phyloP scores from a whole-genome alignment of 2,113 vertebrate genomes.

The Myotis yumanensis region DNA sequence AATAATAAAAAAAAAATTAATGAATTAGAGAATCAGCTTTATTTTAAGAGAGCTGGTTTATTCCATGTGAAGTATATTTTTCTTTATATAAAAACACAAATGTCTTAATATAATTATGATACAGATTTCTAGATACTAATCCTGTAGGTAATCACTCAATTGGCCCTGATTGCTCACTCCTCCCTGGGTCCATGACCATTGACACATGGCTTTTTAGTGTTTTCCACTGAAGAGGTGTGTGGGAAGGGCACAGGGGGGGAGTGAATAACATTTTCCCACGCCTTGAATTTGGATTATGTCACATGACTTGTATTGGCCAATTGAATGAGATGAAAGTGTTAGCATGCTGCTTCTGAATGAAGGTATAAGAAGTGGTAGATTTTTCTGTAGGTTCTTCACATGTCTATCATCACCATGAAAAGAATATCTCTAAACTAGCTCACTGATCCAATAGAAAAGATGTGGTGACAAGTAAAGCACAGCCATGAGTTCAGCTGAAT shows the following conservation, averaged over 20 bases:
- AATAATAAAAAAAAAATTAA: background rate
- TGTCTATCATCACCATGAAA: background rate
- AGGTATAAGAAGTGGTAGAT: accelerated
- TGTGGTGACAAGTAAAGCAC: background rate
- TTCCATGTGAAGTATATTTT: background rate
- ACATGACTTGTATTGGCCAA: background rate
- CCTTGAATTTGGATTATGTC: background rate
- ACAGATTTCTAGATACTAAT: background rate
- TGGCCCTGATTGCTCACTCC: background rate
- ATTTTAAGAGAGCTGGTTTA: background rate
- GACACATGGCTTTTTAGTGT: background rate
- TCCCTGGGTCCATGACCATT: background rate
- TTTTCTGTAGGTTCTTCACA: background rate
- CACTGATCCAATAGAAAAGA: background rate
- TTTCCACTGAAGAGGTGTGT: background rate
- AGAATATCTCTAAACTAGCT: background rate
- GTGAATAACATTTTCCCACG: background rate
- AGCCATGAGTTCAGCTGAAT: background rate
- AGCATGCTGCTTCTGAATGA: background rate
- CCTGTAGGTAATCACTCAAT: background rate
- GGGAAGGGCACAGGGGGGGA: accelerated
- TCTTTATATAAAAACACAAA: background rate
- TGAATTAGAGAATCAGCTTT: background rate
- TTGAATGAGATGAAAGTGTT: background rate
- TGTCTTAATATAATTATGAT: background rate